A percentile compares a stretch with the other conserved stretches of the same genome.
Evolutionary conservation across 2,113 vertebrate genomes (phyloP).

Genomic region (Mus pahari): DNA sequence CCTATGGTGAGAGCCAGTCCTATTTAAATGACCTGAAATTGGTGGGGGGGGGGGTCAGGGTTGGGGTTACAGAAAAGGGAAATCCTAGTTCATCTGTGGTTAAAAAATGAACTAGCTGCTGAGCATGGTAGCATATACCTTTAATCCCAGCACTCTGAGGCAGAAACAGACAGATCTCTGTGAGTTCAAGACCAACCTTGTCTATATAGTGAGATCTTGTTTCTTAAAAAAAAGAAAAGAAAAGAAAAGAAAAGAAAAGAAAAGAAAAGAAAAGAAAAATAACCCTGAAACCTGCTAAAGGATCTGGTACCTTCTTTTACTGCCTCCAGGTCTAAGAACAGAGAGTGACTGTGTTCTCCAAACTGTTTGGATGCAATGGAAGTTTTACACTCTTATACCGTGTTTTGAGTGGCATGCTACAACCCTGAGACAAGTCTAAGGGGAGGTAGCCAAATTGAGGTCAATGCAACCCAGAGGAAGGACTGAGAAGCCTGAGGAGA

Average conservation of each 20-base stretch:
- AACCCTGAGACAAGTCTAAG: background rate
- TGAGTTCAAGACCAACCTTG: background rate
- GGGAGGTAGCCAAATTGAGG: background rate
- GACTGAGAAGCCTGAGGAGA: background rate
- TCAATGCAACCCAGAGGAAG: background rate
- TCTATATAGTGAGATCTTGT: background rate
- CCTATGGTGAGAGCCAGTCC: background rate
- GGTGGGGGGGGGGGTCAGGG: rapidly evolving
- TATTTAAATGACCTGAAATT: conserved; percentile 42
- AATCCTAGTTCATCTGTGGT: background rate
- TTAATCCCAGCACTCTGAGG: background rate
- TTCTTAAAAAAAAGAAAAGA: background rate
- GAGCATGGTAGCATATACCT: background rate
- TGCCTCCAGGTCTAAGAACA: background rate
- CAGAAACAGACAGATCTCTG: background rate
- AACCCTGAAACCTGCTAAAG: background rate
- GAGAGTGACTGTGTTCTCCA: background rate
- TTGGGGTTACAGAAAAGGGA: background rate
- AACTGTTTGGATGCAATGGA: background rate
- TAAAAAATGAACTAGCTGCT: background rate
- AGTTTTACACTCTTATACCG: too few relatives aligned
- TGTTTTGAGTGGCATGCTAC: background rate
- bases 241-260: too few relatives aligned
- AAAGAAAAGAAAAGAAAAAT: too few relatives aligned
- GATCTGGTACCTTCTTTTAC: background rate